Percentiles rank a stretch among this genome's conserved stretches.
These are phyloP conservation scores for Automeris io DNA, from an alignment of 2,888 invertebrate species.

Conservation along the genomic window DNA sequence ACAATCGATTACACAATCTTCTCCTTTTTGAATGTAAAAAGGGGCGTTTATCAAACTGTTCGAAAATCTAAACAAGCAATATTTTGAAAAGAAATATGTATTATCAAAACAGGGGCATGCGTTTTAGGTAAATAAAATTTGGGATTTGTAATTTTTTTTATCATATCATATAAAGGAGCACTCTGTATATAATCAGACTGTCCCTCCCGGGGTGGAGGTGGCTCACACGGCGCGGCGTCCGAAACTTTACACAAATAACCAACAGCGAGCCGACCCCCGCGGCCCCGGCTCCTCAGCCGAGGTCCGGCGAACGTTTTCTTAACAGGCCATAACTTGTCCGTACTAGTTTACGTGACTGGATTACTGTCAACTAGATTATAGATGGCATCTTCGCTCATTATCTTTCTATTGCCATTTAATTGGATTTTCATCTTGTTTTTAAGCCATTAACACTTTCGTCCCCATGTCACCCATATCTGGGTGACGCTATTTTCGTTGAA, in stretches of 20 bases:
- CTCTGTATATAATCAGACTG: slow-evolving; percentile 14
- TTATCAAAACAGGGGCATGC: too few species aligned
- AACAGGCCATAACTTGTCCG: slow-evolving; percentile 67
- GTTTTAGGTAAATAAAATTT: too few species aligned
- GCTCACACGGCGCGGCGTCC: slow-evolving; percentile 16
- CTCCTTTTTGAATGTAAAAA: too few species aligned
- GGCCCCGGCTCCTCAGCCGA: slow-evolving; percentile 13
- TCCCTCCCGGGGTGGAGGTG: slow-evolving; percentile 22
- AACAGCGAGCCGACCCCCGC: slow-evolving; percentile 16
- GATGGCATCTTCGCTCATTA: slow-evolving; percentile 1
- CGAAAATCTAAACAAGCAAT: too few species aligned
- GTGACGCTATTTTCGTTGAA: too few species aligned
- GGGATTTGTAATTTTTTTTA: too few species aligned
- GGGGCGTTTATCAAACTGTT: too few species aligned
- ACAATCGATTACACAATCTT: too few species aligned
- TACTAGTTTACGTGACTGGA: slow-evolving; percentile 52
- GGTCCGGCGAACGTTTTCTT: slow-evolving; percentile 62
- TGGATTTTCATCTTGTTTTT: background rate
- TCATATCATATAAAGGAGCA: too few species aligned
- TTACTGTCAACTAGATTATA: slow-evolving; percentile 37
- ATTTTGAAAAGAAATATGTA: too few species aligned
- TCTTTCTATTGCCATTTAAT: background rate
- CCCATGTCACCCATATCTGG: too few species aligned
- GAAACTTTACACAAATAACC: slow-evolving; percentile 53
- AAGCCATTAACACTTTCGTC: too few species aligned